phyloP scores from a whole-genome alignment of 2,113 vertebrate genomes.

The Gasterosteus aculeatus region DNA sequence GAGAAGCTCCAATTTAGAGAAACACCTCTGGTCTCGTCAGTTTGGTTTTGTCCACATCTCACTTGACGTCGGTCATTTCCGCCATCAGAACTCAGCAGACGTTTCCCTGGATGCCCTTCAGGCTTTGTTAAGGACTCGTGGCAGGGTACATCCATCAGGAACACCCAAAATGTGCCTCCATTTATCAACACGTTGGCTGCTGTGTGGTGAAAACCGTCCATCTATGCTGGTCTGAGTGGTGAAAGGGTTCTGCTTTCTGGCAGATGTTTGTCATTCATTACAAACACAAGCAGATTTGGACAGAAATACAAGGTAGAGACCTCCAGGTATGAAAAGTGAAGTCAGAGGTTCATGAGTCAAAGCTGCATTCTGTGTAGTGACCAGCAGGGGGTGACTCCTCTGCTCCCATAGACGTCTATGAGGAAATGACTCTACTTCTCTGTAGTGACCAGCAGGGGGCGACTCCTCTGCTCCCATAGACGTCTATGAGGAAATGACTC shows the following conservation, averaged over 20 bases:
- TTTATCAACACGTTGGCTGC: constrained; percentile 1
- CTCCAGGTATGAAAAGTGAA: too few species aligned
- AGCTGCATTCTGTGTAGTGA: too few species aligned
- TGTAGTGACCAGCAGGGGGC: too few species aligned
- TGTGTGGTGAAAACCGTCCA: not conserved
- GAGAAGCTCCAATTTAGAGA: constrained; percentile 34
- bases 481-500: too few species aligned
- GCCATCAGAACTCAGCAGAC: constrained; percentile 19
- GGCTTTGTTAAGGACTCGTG: constrained; percentile 40
- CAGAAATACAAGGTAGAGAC: not conserved
- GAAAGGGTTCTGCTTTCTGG: constrained; percentile 4
- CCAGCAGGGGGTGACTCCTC: too few species aligned
- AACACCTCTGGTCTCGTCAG: constrained; percentile 32
- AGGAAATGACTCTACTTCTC: too few species aligned
- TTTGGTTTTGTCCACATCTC: constrained; percentile 23
- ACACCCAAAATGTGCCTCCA: not conserved
- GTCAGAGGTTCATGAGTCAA: too few species aligned
- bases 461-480: too few species aligned
- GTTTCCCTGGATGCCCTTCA: constrained; percentile 42
- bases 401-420: too few species aligned
- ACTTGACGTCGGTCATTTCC: constrained; percentile 15
- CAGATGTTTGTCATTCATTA: constrained; percentile 1
- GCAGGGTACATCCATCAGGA: constrained; percentile 10
- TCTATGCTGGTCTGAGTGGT: not conserved
- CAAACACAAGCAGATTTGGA: not conserved